A percentile compares a stretch with the other conserved stretches of the same genome.
Conservation (phyloP, 2,113 vertebrate genomes). For the Corapipo altera region DNA sequence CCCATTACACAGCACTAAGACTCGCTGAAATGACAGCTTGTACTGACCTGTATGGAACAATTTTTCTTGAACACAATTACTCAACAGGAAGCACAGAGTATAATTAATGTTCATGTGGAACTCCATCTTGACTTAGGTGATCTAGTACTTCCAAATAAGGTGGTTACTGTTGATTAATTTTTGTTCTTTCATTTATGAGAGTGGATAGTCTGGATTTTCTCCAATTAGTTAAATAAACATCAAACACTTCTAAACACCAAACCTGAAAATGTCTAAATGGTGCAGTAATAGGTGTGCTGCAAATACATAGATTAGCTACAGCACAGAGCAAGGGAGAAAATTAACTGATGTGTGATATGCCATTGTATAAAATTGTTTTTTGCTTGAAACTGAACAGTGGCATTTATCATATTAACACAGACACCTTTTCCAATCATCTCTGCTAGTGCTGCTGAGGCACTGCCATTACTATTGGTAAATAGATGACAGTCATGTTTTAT, state of each 20-base stretch:
- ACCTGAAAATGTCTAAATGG: background rate
- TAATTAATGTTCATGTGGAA: conserved; percentile 30
- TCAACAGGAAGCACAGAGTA: background rate
- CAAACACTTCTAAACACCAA: background rate
- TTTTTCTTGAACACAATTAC: conserved; percentile 10
- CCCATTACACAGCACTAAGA: background rate
- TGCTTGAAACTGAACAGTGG: background rate
- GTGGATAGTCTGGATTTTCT: background rate
- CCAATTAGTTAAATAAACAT: conserved; percentile 27
- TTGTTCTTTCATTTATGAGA: conserved; percentile 13
- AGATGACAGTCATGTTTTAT: background rate
- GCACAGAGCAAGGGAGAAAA: background rate
- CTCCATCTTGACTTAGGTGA: conserved; percentile 22
- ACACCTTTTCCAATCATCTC: background rate
- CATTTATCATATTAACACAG: background rate
- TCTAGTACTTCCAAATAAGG: background rate
- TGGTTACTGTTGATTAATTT: background rate
- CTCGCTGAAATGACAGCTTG: background rate
- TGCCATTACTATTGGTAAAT: background rate
- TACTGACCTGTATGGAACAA: background rate
- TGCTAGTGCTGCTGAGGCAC: background rate
- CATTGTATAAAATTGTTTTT: background rate
- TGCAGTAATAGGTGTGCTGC: background rate
- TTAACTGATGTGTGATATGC: background rate
- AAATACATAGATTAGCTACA: background rate